These are phyloP conservation scores for Rhinichthys osculus DNA, from an alignment of 2,797 vertebrate genomes.

Conservation along the genomic window DNA sequence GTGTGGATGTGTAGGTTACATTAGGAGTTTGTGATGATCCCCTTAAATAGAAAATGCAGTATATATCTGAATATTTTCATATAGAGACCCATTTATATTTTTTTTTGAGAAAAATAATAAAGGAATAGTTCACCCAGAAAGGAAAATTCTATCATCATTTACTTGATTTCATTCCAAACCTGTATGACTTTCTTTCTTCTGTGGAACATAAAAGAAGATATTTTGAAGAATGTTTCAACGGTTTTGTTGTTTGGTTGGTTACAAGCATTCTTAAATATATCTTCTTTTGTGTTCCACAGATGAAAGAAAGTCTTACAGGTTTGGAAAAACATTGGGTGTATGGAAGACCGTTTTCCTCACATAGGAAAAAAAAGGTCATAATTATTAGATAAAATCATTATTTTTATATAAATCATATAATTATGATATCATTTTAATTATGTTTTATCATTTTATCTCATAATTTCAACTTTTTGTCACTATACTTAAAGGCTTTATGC, in stretches of 20 bases:
- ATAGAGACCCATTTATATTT: neutral
- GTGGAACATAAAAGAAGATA: neutral
- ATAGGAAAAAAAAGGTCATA: neutral
- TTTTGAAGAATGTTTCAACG: neutral
- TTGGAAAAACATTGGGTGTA: neutral
- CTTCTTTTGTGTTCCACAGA: neutral
- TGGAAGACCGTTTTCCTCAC: neutral
- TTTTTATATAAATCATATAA: neutral
- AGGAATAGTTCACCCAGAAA: neutral
- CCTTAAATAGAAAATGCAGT: neutral
- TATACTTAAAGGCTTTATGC: neutral
- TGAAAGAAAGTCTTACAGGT: neutral
- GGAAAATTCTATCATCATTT: neutral
- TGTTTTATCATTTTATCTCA: neutral
- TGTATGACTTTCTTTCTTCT: neutral
- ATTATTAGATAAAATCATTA: neutral
- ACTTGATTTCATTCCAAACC: neutral
- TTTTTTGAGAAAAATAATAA: neutral
- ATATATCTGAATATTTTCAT: neutral
- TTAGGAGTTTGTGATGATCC: neutral
- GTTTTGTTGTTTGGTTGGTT: neutral
- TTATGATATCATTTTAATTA: neutral
- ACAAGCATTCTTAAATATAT: neutral
- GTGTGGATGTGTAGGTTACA: neutral
- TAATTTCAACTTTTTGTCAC: neutral